phyloP scores from a whole-genome alignment of 2,113 vertebrate genomes.

The Mungos mungo region DNA sequence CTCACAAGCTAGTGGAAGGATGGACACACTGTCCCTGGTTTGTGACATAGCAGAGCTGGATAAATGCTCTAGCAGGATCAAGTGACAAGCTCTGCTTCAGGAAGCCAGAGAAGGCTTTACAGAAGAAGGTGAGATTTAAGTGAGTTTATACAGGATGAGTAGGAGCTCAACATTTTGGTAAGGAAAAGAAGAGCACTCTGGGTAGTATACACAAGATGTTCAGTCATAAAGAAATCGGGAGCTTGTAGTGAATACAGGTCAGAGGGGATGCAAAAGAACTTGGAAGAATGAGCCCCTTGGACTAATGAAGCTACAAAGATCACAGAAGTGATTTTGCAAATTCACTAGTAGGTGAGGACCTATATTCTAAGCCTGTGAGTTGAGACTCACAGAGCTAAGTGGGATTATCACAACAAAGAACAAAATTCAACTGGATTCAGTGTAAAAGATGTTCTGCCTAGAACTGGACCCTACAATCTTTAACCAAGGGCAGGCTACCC shows the following conservation, averaged over 20 bases:
- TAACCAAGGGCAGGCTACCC: not conserved
- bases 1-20: not conserved
- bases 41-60: not conserved
- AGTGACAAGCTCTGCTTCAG: constrained; percentile 31
- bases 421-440: not conserved
- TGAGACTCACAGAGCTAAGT: not conserved
- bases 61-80: not conserved
- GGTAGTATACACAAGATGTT: not conserved
- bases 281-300: not conserved
- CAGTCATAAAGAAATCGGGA: not conserved
- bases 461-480: not conserved
- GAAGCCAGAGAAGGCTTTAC: constrained; percentile 9
- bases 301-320: constrained; percentile 22
- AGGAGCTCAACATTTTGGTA: constrained; percentile 33
- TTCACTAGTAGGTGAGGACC: not conserved
- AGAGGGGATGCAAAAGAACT: not conserved
- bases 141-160: constrained; percentile 29
- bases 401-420: not conserved
- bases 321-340: constrained; percentile 5
- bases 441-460: constrained; percentile 1
- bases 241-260: not conserved
- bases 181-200: constrained; percentile 35
- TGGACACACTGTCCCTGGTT: not conserved
- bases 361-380: constrained; percentile 13
- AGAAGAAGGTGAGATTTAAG: constrained; percentile 40